phyloP scores from a whole-genome alignment of 2,888 invertebrate genomes.

The Lochmaea capreae region DNA sequence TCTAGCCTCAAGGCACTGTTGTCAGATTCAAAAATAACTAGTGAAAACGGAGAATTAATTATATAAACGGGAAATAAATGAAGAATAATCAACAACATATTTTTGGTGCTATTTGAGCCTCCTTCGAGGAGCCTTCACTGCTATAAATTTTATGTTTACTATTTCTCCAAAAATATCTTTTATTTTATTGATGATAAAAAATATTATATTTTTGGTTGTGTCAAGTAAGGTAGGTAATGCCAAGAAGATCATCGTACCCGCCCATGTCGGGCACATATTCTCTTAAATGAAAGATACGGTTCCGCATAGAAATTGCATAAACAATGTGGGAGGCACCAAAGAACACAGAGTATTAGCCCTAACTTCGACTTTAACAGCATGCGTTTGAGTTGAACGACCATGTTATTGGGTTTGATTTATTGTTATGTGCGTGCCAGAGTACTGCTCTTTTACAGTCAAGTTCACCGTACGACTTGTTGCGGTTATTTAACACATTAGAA shows the following conservation, averaged over 20 bases:
- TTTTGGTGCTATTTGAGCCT: no score
- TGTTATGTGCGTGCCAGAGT: constrained; percentile 23
- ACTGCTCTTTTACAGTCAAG: constrained; percentile 27
- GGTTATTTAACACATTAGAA: constrained; percentile 34
- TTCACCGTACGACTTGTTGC: constrained; percentile 37
- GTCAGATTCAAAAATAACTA: no score
- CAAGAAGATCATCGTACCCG: neutral
- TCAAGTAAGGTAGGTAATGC: no score
- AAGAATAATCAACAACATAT: no score
- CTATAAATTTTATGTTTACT: no score
- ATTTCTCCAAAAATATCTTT: no score
- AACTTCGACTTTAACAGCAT: constrained; percentile 32
- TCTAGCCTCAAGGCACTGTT: no score
- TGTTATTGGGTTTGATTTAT: constrained; percentile 47
- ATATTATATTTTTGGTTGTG: no score
- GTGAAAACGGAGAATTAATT: no score
- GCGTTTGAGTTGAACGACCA: constrained; percentile 49
- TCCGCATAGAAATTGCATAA: constrained; percentile 43
- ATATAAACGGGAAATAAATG: no score
- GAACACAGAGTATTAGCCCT: constrained; percentile 12
- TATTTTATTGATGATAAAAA: no score
- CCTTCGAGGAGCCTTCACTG: no score
- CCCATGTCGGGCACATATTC: neutral
- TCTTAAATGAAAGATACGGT: constrained; percentile 25
- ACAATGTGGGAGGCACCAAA: constrained; percentile 44